These are phyloP conservation scores for Capitella teleta DNA, from an alignment of 1,140 invertebrate genomes.

Conservation along the genomic window DNA sequence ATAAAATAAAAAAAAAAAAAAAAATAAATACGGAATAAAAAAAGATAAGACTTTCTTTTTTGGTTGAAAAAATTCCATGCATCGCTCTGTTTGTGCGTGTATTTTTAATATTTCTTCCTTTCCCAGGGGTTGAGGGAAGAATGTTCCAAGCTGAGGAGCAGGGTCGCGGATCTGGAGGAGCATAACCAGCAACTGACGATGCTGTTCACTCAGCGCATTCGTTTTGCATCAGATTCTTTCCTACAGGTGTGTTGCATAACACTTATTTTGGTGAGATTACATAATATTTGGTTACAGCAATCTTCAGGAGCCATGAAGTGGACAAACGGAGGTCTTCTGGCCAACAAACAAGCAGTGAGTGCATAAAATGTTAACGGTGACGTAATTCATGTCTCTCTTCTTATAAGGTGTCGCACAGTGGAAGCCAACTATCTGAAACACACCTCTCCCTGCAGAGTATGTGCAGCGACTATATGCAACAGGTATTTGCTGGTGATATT, in stretches of 20 bases:
- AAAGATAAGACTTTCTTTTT: too few species aligned
- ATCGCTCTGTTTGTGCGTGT: not conserved
- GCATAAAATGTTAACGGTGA: not conserved
- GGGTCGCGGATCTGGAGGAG: constrained; percentile 40
- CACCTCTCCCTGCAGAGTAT: too few species aligned
- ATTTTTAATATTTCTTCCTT: not conserved
- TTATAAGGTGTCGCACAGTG: not conserved
- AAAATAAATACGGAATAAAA: too few species aligned
- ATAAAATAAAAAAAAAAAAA: not conserved
- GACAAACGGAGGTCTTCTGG: too few species aligned
- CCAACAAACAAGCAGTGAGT: not conserved
- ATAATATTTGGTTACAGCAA: not conserved
- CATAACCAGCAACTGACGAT: constrained; percentile 38
- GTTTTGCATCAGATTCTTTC: constrained; percentile 16
- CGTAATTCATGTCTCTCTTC: not conserved
- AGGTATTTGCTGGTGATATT: too few species aligned
- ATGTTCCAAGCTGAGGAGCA: constrained; percentile 37
- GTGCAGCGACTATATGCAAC: too few species aligned
- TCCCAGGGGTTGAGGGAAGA: constrained; percentile 40
- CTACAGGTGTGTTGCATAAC: constrained; percentile 18
- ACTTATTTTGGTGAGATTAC: not conserved
- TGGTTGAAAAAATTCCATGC: too few species aligned
- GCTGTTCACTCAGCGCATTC: constrained; percentile 27
- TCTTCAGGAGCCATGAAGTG: too few species aligned
- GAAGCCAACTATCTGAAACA: not conserved